Percentiles rank a stretch among this genome's conserved stretches.
These are phyloP conservation scores for Episyrphus balteatus DNA, from an alignment of 1,140 invertebrate species.

Conservation along the genomic window DNA sequence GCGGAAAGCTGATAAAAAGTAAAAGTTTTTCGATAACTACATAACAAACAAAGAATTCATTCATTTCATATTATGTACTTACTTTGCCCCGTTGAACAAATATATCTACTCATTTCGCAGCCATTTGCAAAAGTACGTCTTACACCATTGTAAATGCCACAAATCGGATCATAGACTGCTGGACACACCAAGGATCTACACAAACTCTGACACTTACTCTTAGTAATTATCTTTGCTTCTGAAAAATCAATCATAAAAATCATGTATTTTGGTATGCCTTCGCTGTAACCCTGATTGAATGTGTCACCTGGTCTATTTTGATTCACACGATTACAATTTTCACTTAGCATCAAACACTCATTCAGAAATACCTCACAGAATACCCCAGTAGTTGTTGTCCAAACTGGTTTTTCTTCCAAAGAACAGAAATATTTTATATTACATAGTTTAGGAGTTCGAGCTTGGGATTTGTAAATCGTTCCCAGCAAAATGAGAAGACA, in stretches of 20 bases:
- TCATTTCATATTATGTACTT: not conserved
- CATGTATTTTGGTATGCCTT: too few relatives aligned
- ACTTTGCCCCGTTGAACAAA: not conserved
- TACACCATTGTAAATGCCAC: not conserved
- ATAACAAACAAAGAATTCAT: too few relatives aligned
- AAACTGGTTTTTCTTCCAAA: not conserved
- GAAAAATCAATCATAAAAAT: too few relatives aligned
- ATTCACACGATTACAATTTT: not conserved
- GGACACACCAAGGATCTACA: not conserved
- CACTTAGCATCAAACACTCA: not conserved
- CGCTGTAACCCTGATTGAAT: not conserved
- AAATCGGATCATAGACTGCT: not conserved
- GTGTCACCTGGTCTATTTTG: not conserved
- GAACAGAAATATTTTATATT: too few relatives aligned
- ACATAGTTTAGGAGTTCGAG: too few relatives aligned
- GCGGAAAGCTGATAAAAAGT: too few relatives aligned
- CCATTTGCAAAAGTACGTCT: not conserved
- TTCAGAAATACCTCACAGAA: not conserved
- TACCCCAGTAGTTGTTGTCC: not conserved
- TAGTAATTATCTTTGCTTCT: not conserved
- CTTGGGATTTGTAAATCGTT: too few relatives aligned
- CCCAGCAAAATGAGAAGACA: too few relatives aligned
- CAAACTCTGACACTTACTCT: not conserved
- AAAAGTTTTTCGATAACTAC: too few relatives aligned
- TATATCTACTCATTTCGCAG: not conserved